These are phyloP conservation scores for Sebastes itinus DNA, from an alignment of 2,797 vertebrate species.

Conservation along the genomic window DNA sequence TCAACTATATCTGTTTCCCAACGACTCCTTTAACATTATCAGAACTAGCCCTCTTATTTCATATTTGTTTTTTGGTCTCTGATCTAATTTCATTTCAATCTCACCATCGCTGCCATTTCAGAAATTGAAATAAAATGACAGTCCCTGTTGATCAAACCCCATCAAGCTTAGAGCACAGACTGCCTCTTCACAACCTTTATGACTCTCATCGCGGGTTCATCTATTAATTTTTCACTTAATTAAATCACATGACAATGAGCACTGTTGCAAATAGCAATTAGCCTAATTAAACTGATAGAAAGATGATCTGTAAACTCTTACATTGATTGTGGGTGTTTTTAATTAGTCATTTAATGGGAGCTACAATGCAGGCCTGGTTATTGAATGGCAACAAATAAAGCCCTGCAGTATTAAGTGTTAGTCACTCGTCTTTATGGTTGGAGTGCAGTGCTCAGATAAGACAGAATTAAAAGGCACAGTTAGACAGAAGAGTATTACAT, in stretches of 20 bases:
- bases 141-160: background rate
- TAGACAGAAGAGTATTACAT: background rate
- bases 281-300: conserved; percentile 50
- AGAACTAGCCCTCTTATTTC: background rate
- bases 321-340: conserved; percentile 40
- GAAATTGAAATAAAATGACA: background rate
- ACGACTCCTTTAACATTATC: background rate
- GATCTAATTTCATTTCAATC: background rate
- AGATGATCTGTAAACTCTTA: conserved; percentile 45
- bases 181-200: conserved; percentile 4
- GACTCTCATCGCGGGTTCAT: background rate
- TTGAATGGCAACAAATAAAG: conserved; percentile 33
- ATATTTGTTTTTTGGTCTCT: background rate
- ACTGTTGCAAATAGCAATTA: conserved; percentile 52
- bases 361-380: conserved; percentile 14
- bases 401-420: background rate
- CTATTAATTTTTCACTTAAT: conserved; percentile 34
- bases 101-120: background rate
- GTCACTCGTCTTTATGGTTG: conserved; percentile 5
- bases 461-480: background rate
- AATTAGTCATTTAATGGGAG: conserved; percentile 60
- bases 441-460: background rate
- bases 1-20: background rate
- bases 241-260: conserved; percentile 47
- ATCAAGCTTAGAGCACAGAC: background rate